Evolutionary conservation across 1,140 invertebrate genomes (phyloP).

Genomic region (Propsilocerus akamusi): DNA sequence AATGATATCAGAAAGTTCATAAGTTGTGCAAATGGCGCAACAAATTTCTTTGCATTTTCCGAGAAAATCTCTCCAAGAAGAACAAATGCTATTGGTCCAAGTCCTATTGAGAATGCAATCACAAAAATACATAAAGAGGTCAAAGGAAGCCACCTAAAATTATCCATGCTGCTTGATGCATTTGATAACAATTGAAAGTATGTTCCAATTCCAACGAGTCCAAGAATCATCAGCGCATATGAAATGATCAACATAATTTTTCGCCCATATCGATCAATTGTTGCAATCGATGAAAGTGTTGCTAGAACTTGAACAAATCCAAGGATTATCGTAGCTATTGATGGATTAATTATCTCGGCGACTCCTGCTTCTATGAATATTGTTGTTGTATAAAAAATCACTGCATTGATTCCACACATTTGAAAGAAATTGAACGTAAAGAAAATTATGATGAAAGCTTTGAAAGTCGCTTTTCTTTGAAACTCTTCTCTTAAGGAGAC

Average conservation of each 20-base stretch:
- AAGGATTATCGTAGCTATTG: conserved; percentile 46
- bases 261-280: conserved; percentile 48
- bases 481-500: background rate
- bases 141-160: background rate
- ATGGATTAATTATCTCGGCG: conserved; percentile 27
- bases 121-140: background rate
- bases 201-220: conserved; percentile 36
- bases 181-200: conserved; percentile 38
- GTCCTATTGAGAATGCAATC: background rate
- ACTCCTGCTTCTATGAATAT: conserved; percentile 15
- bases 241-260: conserved; percentile 48
- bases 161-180: background rate
- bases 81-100: background rate
- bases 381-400: background rate
- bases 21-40: background rate
- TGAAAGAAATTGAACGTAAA: background rate
- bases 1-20: background rate
- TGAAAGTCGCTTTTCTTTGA: background rate
- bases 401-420: background rate
- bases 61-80: background rate
- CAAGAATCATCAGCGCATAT: conserved; percentile 37
- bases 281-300: conserved; percentile 33
- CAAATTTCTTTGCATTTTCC: background rate
- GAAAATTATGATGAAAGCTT: background rate
- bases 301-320: conserved; percentile 50